Evolutionary conservation across 2,113 vertebrate genomes (phyloP).

Genomic region (Apeltes quadracus): DNA sequence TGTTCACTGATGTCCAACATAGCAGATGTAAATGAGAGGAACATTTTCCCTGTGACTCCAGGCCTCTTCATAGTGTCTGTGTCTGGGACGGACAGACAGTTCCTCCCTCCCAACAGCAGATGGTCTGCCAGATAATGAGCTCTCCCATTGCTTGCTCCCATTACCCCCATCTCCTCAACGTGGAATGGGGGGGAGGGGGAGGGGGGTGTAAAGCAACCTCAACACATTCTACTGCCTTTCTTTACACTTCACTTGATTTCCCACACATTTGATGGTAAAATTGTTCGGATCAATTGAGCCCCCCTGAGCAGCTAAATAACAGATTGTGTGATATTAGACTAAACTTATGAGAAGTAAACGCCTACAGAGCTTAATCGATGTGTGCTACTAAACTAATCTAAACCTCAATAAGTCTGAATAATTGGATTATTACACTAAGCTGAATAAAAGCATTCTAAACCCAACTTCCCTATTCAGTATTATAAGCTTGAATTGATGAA

Average conservation of each 20-base stretch:
- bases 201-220: slow-evolving; percentile 28
- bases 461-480: no score
- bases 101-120: slow-evolving; percentile 89
- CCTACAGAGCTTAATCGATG: background rate
- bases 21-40: slow-evolving; percentile 60
- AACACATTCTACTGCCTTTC: slow-evolving; percentile 41
- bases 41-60: slow-evolving; percentile 48
- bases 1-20: slow-evolving; percentile 15
- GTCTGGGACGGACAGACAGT: slow-evolving; percentile 80
- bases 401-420: background rate
- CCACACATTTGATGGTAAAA: slow-evolving; percentile 17
- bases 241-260: slow-evolving; percentile 36
- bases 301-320: no score
- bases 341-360: background rate
- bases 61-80: slow-evolving; percentile 62
- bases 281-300: background rate
- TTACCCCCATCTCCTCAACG: slow-evolving; percentile 66
- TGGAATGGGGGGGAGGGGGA: slow-evolving; percentile 39
- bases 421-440: background rate
- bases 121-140: slow-evolving; percentile 94
- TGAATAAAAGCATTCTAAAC: no score
- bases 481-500: background rate
- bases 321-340: background rate
- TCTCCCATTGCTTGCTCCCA: slow-evolving; percentile 83
- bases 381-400: background rate